Percentiles rank a stretch among this genome's conserved stretches.
phyloP scores from a whole-genome alignment of 2,113 vertebrate species.

The Pygathrix nemaeus region DNA sequence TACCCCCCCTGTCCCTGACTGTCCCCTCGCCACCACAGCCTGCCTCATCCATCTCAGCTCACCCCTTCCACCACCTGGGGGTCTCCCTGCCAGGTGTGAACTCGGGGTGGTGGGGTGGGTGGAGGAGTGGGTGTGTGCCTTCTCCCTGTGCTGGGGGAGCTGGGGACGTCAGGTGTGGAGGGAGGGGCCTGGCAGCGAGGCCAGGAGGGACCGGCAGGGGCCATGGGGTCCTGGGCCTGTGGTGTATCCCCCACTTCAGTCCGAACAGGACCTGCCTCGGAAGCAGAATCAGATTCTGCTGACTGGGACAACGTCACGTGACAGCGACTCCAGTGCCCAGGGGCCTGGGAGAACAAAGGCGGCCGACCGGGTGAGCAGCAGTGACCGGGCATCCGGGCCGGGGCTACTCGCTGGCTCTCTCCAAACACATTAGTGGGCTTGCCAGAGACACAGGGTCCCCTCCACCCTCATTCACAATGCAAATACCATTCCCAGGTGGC shows the following conservation, averaged over 20 bases:
- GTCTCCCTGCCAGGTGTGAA: neutral
- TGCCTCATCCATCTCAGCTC: neutral
- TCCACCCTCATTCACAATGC: neutral
- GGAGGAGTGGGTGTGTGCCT: neutral
- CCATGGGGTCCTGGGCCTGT: too few relatives aligned
- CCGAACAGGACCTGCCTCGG: neutral
- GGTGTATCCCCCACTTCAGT: neutral
- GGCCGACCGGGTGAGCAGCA: neutral
- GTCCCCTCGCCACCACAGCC: neutral
- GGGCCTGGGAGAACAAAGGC: slow-evolving; percentile 30
- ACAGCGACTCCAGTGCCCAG: neutral
- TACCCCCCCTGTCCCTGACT: fast-evolving
- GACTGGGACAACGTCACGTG: neutral
- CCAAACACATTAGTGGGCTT: neutral
- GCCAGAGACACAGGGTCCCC: neutral
- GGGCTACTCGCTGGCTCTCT: neutral
- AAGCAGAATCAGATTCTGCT: slow-evolving; percentile 12
- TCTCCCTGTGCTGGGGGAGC: neutral
- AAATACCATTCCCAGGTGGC: neutral
- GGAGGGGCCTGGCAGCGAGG: neutral
- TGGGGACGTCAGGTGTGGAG: fast-evolving
- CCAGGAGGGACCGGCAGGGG: neutral
- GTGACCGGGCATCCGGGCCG: neutral
- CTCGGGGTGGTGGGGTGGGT: neutral
- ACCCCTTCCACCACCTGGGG: fast-evolving